Conservation (phyloP, 2,888 invertebrate species). For the Synanthedon vespiformis region DNA sequence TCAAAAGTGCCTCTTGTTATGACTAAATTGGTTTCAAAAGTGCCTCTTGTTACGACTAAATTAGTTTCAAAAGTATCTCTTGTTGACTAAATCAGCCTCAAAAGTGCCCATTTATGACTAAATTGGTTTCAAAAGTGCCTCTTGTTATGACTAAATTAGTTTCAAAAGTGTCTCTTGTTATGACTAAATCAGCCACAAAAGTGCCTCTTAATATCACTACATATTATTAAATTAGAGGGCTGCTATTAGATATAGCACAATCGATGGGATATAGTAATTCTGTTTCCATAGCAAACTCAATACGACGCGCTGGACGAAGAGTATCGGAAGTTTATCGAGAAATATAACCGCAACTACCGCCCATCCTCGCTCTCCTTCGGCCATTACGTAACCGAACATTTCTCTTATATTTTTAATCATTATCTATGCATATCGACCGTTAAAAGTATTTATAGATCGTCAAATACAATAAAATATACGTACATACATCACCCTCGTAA, state of each 20-base stretch:
- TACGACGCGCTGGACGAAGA: slow-evolving; percentile 54
- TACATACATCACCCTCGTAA: neutral
- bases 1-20: too few relatives aligned
- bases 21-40: too few relatives aligned
- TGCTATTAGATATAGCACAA: too few relatives aligned
- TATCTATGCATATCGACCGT: too few relatives aligned
- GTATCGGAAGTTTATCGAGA: slow-evolving; percentile 52
- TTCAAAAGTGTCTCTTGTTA: neutral
- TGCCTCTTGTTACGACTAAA: neutral
- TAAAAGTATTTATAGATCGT: neutral
- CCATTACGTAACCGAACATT: slow-evolving; percentile 32
- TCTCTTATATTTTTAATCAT: neutral
- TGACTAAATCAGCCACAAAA: too few relatives aligned
- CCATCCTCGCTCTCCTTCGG: slow-evolving; percentile 43
- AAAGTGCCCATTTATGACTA: neutral
- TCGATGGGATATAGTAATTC: too few relatives aligned
- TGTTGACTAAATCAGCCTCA: neutral
- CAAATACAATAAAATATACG: too few relatives aligned
- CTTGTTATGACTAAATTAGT: neutral
- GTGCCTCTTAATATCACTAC: too few relatives aligned
- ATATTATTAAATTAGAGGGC: too few relatives aligned
- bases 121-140: neutral
- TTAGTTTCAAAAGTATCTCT: too few relatives aligned
- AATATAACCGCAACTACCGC: slow-evolving; percentile 46
- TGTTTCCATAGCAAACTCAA: slow-evolving; percentile 24